Evolutionary conservation across 1,140 invertebrate genomes (phyloP), one percentile per base, ranked within the genome.

Genomic region (Galleria mellonella): DNA sequence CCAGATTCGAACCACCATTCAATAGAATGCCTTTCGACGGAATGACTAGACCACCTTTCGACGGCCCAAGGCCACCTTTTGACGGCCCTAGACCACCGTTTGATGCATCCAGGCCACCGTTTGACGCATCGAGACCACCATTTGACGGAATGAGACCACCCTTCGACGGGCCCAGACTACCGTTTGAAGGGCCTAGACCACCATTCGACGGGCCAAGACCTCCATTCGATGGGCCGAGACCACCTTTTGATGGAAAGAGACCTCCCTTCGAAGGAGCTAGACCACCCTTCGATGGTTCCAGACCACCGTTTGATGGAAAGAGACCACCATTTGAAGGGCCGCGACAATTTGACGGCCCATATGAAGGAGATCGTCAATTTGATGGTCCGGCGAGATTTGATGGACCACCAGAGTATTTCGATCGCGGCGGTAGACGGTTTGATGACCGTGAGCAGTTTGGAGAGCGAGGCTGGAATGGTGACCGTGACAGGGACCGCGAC

Each of bases 371-470:
- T 7, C 29, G 13, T 31, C 69, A 47, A 0, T 58, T 62, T 44
- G 60, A 63, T n/a, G 55, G 52, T 6, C 75, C 51, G 3, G 48
- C 70, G 31, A 66, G 53, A 14, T 71, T 67, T 33, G 64, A 69
- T 10, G 64, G 63, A 1, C 81, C 78, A 0, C 66, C 81, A 8
- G 75, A 78, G 15, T 83, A 68, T 60, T 86, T 76, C 43, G 78
- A 84, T 23, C 67, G 78, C 37, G 69, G 60, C 5, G 73, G 72
- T 23, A 56, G 77, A 35, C 67, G 67, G 44, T 84, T 69, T 43
- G 82, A 77, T 10, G 77, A 75, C 11, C 60, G 72, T 32, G 83
- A 73, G 23, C 63, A 72, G 32, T 78, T 62, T 42, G 63, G 62
- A 27, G 82, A 85, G 1, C 66, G 83, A 39, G 70, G 69, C 7